Conservation (phyloP, 2,888 invertebrate genomes). For the Torymus aiolomorphi region DNA sequence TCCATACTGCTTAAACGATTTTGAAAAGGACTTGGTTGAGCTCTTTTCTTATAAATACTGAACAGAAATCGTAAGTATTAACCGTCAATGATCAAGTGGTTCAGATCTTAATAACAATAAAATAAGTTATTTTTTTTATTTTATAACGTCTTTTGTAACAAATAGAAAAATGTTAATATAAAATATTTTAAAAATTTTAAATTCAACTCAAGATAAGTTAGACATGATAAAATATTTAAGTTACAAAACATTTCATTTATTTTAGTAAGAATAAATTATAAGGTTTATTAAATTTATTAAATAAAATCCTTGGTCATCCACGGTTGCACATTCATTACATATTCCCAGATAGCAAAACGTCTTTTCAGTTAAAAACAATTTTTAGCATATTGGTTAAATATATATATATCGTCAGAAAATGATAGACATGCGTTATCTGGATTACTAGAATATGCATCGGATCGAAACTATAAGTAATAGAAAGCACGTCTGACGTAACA, state of each 20-base stretch:
- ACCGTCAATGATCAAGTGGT: constrained; percentile 21
- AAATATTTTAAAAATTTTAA: too few relatives aligned
- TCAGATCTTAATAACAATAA: neutral
- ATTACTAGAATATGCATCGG: constrained; percentile 32
- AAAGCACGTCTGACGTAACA: constrained; percentile 18
- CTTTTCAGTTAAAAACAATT: neutral
- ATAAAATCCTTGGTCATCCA: constrained; percentile 6
- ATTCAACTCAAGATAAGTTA: too few relatives aligned
- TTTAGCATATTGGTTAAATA: neutral
- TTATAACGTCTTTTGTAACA: too few relatives aligned
- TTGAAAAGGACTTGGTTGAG: constrained; percentile 5
- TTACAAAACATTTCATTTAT: neutral
- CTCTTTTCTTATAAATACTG: neutral
- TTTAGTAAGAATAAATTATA: neutral
- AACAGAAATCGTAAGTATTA: constrained; percentile 4
- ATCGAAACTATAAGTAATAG: constrained; percentile 30
- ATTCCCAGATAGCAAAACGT: constrained; percentile 4
- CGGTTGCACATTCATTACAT: constrained; percentile 1
- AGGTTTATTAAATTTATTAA: neutral
- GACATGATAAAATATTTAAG: too few relatives aligned
- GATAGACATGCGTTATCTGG: neutral
- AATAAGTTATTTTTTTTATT: too few relatives aligned
- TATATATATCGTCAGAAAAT: neutral
- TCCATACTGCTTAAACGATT: constrained; percentile 1
- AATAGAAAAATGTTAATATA: too few relatives aligned